Base-by-base conservation (phyloP, 2,888 invertebrate genomes). In the Drosophila fulvimacula region DNA sequence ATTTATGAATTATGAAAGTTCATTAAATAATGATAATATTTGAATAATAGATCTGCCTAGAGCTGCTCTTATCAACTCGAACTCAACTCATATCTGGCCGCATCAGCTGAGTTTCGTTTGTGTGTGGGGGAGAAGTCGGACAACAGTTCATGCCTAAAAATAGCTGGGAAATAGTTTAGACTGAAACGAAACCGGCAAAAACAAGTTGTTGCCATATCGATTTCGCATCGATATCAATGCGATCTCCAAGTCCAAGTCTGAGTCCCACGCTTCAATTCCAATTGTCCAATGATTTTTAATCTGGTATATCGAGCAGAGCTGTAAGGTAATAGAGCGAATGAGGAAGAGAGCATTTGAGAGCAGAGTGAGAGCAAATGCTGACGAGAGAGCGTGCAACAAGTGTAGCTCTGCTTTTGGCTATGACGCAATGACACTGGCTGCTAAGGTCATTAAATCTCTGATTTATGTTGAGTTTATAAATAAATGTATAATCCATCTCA, bases 201-300 rank as follows among this genome's bases (percentile, higher is more conserved):
- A 49, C 63, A 63, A 64, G 78, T 59, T 76, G 39, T 27, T 27
- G 17, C 36, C 51, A 51, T 17, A 55, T 6, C 57, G 44, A 42
- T n/a, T 24, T 34, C 36, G 52, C 36, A 15, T 27, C 24, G 38
- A 34, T 38, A 34, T 21, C 38, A 48, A 48, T 27, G 36, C 24
- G 38, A 52, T 17, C 17, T n/a, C 42, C 58, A 84, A 72, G 52
- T 70, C 56, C 58, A 64, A 66, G 63, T 53, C 46, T 53, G 42
- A 64, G 64, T 63, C 82, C 88, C 85, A 82, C 85, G 76, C 80
- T 34, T 60, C 24, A 46, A 17, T 58, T 39, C 55, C 30, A 30
- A 49, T 27, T 42, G 30, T 19, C 15, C 13, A 17, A n/a, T 11
- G n/a, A 32, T 36, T 24, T 34, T 30, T 39, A 24, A 3, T 55